Evolutionary conservation across 2,113 vertebrate genomes (phyloP), one percentile per base, ranked within the genome.

Genomic region (Elephantulus edwardii): DNA sequence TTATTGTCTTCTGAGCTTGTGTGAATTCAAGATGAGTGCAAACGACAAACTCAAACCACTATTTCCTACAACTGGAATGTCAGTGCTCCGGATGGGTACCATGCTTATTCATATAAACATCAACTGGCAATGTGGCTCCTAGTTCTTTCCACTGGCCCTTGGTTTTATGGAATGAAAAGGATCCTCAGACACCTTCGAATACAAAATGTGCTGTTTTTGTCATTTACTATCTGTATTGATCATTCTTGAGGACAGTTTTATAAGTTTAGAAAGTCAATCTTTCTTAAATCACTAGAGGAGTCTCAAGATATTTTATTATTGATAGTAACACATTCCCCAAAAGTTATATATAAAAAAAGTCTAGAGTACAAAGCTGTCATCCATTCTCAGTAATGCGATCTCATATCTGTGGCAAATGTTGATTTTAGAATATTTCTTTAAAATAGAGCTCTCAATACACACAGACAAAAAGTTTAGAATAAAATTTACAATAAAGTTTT

Each of bases 371-470:
- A 56, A 52, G 42, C 42, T 40, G 12, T 35, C 56, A 24, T 1
- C 19, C 38, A 52, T 35, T 24, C 24, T 26, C 52, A 60, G 4
- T 26, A 70, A 42, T 16, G 40, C 28, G 38, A n/a, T 71, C 5
- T 19, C 42, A 58, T 8, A 38, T 48, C 56, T 83, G 17, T 11
- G 33, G 11, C 52, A 90, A 26, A 24, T 56, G 78, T 80, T 46
- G 20, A 58, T 40, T 93, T 86, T 68, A 91, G 12, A 42, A 26
- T 46, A 88, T 38, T 76, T 79, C 38, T 79, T 44, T 66, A 84
- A 83, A 8, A 66, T 62, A 83, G n/a, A n/a, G n/a, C n/a, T n/a
- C n/a, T n/a, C n/a, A n/a, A n/a, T n/a, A n/a, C n/a, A n/a, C n/a
- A n/a, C n/a, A n/a, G n/a, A n/a, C n/a, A n/a, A n/a, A n/a, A n/a